phyloP scores from a whole-genome alignment of 2,113 vertebrate species.

The Vulpes vulpes region DNA sequence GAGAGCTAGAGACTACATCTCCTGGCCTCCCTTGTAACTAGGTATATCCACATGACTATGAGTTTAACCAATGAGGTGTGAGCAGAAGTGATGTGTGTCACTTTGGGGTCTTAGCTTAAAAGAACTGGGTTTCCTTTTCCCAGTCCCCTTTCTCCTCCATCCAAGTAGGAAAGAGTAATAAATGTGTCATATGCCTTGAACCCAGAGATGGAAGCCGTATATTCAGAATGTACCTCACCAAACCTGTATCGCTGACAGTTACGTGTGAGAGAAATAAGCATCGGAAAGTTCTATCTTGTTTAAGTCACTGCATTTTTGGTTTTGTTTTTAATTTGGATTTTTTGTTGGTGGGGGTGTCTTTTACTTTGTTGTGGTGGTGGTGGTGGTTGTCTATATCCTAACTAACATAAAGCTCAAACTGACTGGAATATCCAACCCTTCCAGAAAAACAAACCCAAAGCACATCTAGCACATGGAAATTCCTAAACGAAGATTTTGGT shows the following conservation, averaged over 20 bases:
- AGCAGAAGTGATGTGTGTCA: background rate
- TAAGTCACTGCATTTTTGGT: background rate
- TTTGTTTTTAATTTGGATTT: background rate
- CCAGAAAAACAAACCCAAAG: slow-evolving; percentile 11
- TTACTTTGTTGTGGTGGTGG: background rate
- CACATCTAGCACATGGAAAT: background rate
- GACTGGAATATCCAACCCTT: background rate
- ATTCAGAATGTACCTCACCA: background rate
- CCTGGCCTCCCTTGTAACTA: background rate
- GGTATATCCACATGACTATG: background rate
- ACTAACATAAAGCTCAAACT: background rate
- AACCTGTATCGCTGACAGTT: background rate
- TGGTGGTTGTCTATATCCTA: background rate
- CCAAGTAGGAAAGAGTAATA: background rate
- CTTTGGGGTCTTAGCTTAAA: background rate
- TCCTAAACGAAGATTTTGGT: background rate
- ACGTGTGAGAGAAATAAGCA: background rate
- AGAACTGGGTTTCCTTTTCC: background rate
- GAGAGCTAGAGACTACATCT: background rate
- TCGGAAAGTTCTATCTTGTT: background rate
- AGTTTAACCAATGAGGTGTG: background rate
- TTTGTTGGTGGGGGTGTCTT: background rate
- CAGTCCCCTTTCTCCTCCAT: background rate
- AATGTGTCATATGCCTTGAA: background rate
- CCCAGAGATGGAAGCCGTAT: background rate